A percentile compares a stretch with the other conserved stretches of the same genome.
Conservation (phyloP, 2,888 invertebrate genomes). For the Drosophila paranaensis region DNA sequence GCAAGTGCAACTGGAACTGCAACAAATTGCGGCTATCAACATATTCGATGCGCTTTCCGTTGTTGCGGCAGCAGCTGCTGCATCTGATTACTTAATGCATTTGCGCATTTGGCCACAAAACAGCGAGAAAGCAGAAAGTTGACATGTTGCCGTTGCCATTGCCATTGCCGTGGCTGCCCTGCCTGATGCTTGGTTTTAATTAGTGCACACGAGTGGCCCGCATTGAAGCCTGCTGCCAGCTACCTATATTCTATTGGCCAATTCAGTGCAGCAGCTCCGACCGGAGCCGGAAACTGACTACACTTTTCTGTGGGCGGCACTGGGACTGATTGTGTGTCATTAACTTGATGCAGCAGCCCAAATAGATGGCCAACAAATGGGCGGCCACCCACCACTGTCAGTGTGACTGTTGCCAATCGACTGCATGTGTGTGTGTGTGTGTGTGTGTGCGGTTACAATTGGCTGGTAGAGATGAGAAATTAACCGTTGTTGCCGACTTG, state of each 20-base stretch:
- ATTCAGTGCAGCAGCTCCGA: conserved; percentile 76
- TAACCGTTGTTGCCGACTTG: conserved; percentile 60
- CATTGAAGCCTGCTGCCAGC: conserved; percentile 28
- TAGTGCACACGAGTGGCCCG: conserved; percentile 72
- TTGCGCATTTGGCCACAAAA: conserved; percentile 57
- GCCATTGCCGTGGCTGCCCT: conserved; percentile 24
- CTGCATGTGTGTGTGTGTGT: not conserved
- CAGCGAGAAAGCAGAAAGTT: conserved; percentile 47
- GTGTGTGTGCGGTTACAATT: conserved; percentile 39
- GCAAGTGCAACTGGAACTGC: conserved; percentile 53
- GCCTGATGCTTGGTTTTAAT: conserved; percentile 79
- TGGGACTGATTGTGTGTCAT: conserved; percentile 72
- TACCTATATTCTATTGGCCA: conserved; percentile 75
- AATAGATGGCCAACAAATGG: conserved; percentile 32
- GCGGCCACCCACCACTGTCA: conserved; percentile 45
- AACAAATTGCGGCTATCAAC: conserved; percentile 70
- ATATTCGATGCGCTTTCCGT: conserved; percentile 48
- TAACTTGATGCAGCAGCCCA: conserved; percentile 62
- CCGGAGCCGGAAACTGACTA: conserved; percentile 37
- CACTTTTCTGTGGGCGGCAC: conserved; percentile 27
- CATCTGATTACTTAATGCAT: conserved; percentile 75
- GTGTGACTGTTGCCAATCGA: conserved; percentile 29
- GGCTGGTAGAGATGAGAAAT: conserved; percentile 36
- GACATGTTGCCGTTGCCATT: conserved; percentile 51
- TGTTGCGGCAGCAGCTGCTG: conserved; percentile 53